phyloP scores from a whole-genome alignment of 2,888 invertebrate species.

The Coenonympha glycerion region DNA sequence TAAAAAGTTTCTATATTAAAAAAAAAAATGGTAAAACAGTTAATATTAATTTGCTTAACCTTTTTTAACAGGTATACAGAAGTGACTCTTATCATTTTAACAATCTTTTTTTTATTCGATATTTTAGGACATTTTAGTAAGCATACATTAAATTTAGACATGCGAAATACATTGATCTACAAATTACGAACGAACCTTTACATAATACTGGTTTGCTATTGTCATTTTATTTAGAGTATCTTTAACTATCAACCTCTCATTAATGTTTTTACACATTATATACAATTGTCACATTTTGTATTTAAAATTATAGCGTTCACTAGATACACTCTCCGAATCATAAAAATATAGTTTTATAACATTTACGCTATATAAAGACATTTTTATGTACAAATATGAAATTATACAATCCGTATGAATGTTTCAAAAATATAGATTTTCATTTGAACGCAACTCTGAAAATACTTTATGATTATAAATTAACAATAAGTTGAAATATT shows the following conservation, averaged over 20 bases:
- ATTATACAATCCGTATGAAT: not conserved
- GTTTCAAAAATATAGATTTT: not conserved
- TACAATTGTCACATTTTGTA: conserved; percentile 1
- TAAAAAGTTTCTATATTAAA: too few relatives aligned
- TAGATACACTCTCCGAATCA: conserved; percentile 35
- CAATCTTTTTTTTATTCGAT: not conserved
- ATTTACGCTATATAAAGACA: not conserved
- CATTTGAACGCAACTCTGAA: not conserved
- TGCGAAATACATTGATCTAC: not conserved
- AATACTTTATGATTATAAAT: not conserved
- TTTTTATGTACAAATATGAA: conserved; percentile 8
- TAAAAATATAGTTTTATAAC: conserved; percentile 18
- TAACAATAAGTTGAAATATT: too few relatives aligned
- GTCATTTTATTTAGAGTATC: conserved; percentile 14
- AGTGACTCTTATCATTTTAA: not conserved
- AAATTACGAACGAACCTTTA: conserved; percentile 1
- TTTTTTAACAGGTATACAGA: too few relatives aligned
- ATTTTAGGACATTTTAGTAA: not conserved
- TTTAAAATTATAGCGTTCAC: conserved; percentile 30
- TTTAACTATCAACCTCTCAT: not conserved
- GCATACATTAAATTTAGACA: not conserved
- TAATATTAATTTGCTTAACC: too few relatives aligned
- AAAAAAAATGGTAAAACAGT: too few relatives aligned
- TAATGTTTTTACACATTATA: not conserved
- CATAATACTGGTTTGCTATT: conserved; percentile 24